phyloP scores from a whole-genome alignment of 2,888 invertebrate species.

The Argyresthia albistria region DNA sequence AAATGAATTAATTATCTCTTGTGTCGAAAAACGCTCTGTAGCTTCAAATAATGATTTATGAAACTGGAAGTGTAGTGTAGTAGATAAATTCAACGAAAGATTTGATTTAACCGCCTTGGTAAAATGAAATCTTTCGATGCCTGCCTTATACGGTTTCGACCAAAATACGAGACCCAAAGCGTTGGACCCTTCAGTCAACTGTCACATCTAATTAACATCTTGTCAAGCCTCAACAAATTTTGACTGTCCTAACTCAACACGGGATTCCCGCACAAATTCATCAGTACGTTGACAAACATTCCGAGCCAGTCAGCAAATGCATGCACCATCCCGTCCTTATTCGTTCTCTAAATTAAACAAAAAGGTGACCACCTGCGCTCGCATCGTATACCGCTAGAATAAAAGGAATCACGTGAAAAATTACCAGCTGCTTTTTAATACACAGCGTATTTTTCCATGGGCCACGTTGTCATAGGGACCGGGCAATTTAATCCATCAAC shows the following conservation, averaged over 20 bases:
- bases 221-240: too few relatives aligned
- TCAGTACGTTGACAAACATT: constrained; percentile 48
- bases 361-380: constrained; percentile 46
- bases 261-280: constrained; percentile 48
- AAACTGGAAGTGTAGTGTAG: too few relatives aligned
- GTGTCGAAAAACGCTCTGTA: neutral
- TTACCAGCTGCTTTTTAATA: constrained; percentile 71
- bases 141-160: too few relatives aligned
- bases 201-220: too few relatives aligned
- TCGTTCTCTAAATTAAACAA: constrained; percentile 12
- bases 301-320: constrained; percentile 40
- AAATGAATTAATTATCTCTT: constrained; percentile 4
- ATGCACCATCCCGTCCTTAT: neutral
- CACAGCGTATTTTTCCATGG: constrained; percentile 65
- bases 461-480: constrained; percentile 70
- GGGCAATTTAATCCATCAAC: constrained; percentile 74
- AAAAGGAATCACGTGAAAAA: constrained; percentile 72
- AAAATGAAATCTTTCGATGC: too few relatives aligned
- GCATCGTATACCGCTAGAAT: constrained; percentile 29
- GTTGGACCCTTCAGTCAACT: too few relatives aligned
- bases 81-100: too few relatives aligned
- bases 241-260: constrained; percentile 52
- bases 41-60: constrained; percentile 3
- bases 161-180: too few relatives aligned
- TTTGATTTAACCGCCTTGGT: too few relatives aligned